These are phyloP conservation scores for Hydrochoerus hydrochaeris DNA, from an alignment of 2,113 vertebrate species.

Conservation along the genomic window DNA sequence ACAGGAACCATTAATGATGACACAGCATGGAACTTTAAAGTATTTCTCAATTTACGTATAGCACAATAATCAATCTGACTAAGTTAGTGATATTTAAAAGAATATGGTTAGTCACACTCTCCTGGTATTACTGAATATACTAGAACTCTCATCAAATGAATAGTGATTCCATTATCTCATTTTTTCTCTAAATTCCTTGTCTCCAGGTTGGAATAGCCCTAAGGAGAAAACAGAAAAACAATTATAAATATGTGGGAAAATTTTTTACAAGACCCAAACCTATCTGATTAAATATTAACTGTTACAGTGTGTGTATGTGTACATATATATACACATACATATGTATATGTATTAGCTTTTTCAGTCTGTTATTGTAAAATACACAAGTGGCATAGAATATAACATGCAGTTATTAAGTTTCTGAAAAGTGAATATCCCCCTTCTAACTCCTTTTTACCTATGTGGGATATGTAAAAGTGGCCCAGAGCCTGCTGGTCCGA, in stretches of 20 bases:
- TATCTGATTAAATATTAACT: conserved; percentile 34
- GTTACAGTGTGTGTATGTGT: conserved; percentile 1
- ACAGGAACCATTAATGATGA: conserved; percentile 25
- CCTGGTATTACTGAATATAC: neutral
- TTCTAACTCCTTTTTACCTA: conserved; percentile 83
- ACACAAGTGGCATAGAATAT: conserved; percentile 39
- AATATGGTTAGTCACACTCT: neutral
- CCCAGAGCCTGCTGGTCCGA: conserved; percentile 80
- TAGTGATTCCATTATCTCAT: conserved; percentile 43
- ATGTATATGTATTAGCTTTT: neutral
- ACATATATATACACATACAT: neutral
- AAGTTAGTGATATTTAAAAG: neutral
- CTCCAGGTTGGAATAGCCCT: conserved; percentile 92
- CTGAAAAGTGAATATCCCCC: neutral
- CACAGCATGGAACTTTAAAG: neutral
- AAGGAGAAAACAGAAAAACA: conserved; percentile 64
- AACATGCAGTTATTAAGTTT: neutral
- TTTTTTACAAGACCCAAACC: neutral
- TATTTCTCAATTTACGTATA: neutral
- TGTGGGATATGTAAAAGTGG: conserved; percentile 83
- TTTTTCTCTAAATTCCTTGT: conserved; percentile 86
- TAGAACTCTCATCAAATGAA: conserved; percentile 1
- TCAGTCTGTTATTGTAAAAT: conserved; percentile 11
- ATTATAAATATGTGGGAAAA: conserved; percentile 20
- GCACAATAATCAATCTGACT: neutral